These are phyloP conservation scores for Rostratula benghalensis DNA, from an alignment of 2,113 vertebrate genomes.

Conservation along the genomic window DNA sequence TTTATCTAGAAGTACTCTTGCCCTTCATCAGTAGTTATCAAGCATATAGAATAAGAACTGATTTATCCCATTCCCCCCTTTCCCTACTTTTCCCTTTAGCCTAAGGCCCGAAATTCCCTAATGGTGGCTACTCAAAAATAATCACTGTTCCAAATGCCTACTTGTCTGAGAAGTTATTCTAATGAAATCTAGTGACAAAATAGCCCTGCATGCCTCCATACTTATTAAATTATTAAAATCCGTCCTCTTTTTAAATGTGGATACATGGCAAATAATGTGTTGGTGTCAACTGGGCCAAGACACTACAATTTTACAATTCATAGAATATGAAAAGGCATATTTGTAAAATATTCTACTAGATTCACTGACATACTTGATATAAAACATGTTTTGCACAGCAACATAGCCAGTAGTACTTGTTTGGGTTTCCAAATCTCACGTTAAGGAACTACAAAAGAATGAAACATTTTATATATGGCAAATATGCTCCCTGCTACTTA, in stretches of 20 bases:
- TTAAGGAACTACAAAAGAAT: neutral
- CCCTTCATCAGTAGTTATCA: neutral
- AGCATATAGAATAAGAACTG: neutral
- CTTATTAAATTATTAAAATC: neutral
- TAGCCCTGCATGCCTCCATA: neutral
- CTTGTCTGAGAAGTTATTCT: neutral
- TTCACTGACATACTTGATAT: neutral
- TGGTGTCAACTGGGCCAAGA: neutral
- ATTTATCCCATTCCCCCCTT: accelerated
- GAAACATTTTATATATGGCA: neutral
- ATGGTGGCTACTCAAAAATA: neutral
- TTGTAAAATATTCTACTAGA: neutral
- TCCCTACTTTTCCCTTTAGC: too few relatives aligned
- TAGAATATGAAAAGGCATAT: neutral
- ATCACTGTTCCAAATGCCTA: neutral
- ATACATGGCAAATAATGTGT: neutral
- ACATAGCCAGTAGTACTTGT: neutral
- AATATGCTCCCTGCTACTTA: neutral
- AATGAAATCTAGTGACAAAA: neutral
- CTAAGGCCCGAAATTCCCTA: neutral
- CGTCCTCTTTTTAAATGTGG: neutral
- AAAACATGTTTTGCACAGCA: neutral
- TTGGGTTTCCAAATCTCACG: neutral
- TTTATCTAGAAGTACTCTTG: neutral
- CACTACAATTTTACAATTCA: neutral